Conservation (phyloP, 2,797 vertebrate species). For the Psittacula echo region DNA sequence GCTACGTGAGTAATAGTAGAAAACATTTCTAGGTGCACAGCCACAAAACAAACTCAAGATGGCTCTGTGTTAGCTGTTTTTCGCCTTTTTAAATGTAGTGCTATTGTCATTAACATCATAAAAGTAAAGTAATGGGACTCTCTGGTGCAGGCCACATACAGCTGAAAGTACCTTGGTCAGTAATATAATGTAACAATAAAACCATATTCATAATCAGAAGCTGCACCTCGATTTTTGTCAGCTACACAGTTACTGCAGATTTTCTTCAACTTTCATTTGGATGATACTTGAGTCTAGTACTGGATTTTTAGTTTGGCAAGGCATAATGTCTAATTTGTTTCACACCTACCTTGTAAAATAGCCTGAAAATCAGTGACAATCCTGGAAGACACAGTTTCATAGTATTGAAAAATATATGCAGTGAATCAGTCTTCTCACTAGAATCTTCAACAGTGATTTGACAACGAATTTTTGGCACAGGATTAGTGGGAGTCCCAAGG, state of each 20-base stretch:
- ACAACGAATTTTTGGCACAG: not conserved
- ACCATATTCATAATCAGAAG: not conserved
- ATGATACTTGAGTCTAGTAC: not conserved
- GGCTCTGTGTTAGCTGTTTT: not conserved
- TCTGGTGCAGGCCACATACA: not conserved
- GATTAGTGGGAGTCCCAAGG: not conserved
- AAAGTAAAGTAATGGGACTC: not conserved
- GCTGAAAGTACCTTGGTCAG: not conserved
- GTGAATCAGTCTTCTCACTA: not conserved
- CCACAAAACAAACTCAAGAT: slow-evolving; percentile 21
- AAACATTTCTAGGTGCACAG: slow-evolving; percentile 29
- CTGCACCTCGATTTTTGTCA: not conserved
- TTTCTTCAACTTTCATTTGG: not conserved
- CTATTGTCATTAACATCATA: not conserved
- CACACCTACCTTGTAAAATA: not conserved
- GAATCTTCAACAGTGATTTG: not conserved
- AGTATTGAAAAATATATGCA: not conserved
- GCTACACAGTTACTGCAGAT: not conserved
- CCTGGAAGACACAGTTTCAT: not conserved
- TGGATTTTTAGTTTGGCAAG: not conserved
- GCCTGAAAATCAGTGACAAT: not conserved
- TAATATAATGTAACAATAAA: not conserved
- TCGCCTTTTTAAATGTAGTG: not conserved
- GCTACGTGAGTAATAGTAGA: not conserved
- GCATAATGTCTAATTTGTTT: not conserved